phyloP scores from a whole-genome alignment of 2,888 invertebrate genomes.

The Anthoptus insignis region DNA sequence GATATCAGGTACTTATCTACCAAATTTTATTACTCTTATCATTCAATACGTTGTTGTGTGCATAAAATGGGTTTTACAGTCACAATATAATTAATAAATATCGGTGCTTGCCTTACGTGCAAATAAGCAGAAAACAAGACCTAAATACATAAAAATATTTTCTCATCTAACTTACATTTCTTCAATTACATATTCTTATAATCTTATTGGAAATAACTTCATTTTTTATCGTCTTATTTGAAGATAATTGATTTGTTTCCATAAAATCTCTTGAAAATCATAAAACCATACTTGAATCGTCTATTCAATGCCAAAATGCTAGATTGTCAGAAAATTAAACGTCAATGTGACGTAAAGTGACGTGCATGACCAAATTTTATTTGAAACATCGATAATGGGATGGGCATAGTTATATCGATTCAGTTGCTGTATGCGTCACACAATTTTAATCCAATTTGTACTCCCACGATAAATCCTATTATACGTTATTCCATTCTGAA shows the following conservation, averaged over 20 bases:
- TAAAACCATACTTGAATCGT: slow-evolving; percentile 14
- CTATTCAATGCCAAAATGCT: not conserved
- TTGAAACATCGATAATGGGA: slow-evolving; percentile 42
- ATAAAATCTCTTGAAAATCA: slow-evolving; percentile 3
- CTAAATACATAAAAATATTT: not conserved
- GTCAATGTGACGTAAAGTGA: slow-evolving; percentile 48
- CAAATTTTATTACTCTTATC: no score
- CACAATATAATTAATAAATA: not conserved
- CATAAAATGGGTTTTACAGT: no score
- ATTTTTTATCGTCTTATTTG: slow-evolving; percentile 35
- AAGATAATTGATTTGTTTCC: slow-evolving; percentile 6
- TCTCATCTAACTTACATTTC: slow-evolving; percentile 21
- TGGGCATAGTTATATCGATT: slow-evolving; percentile 63
- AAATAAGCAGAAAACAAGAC: not conserved
- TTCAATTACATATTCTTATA: slow-evolving; percentile 29
- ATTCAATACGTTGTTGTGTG: no score
- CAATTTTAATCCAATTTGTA: slow-evolving; percentile 65
- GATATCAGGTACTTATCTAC: no score
- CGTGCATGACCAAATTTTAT: slow-evolving; percentile 39
- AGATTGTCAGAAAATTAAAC: slow-evolving; percentile 50
- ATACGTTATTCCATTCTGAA: slow-evolving; percentile 70
- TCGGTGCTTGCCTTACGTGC: not conserved
- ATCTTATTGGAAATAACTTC: slow-evolving; percentile 9
- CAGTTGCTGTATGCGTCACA: slow-evolving; percentile 59
- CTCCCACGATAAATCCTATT: slow-evolving; percentile 81